Base-by-base conservation (phyloP, 2,888 invertebrate genomes). In the Orthosia incerta region DNA sequence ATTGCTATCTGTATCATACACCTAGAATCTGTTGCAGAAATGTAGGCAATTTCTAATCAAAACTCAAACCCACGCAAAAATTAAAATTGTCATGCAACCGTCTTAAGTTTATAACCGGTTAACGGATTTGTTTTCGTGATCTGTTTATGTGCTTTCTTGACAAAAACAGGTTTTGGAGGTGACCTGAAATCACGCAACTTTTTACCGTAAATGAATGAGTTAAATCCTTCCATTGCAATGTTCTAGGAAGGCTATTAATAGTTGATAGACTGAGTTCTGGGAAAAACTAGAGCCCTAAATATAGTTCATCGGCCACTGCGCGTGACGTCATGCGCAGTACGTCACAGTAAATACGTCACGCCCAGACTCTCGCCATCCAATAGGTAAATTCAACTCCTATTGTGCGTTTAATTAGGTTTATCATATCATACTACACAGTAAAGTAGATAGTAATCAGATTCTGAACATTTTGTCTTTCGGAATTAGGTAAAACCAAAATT, bases 301-400 rank as follows among this genome's bases (percentile, higher is more conserved):
- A 73, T 79, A 71, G 80, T 55, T 48, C 45, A 70, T 67, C 64
- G 63, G 59, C 68, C 57, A 79, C 45, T 85, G 86, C 87, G 85
- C 85, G 86, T 90, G 89, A 92, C 91, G 92, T 92, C 91, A 91
- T 91, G 89, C 93, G 90, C 90, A 89, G 89, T 87, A 88, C 91
- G 90, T 92, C 92, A 92, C 85, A 71, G 68, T 64, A 60, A 74
- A 89, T 90, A 92, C 92, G 92, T 92, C 91, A 91, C 72, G 48
- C 48, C 74, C 77, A 48, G 57, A 31, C 15, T 79, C 61, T 31
- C 69, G 39, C 69, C 60, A 57, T 74, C 71, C 79, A 76, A 39
- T 39, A 39, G 39, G 56, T 26, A 74, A 59, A 68, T 67, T 78
- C 73, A 67, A 72, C 71, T 77, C 66, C 31, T 67, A 59, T 55